Percentiles rank a stretch among this genome's conserved stretches.
Evolutionary conservation across 2,113 vertebrate genomes (phyloP).

Genomic region (Hassar affinis): DNA sequence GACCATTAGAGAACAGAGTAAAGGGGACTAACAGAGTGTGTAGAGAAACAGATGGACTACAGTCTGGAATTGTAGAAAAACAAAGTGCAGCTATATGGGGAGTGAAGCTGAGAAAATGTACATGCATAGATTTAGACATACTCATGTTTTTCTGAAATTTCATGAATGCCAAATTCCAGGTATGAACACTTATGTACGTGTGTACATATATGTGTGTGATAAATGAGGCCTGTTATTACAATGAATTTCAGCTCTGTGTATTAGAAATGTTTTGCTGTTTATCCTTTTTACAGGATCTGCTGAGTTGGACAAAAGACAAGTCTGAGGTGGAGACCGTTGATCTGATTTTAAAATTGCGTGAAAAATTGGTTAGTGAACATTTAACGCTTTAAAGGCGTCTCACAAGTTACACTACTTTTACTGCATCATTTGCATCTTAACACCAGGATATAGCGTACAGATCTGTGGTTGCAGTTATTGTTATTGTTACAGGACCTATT

Average conservation of each 20-base stretch:
- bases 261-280: background rate
- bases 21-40: too few species aligned
- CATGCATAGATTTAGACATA: background rate
- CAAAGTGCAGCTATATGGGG: too few species aligned
- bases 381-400: too few species aligned
- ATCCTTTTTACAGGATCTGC: conserved; percentile 75
- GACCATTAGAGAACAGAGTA: too few species aligned
- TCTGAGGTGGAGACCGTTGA: conserved; percentile 94
- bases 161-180: background rate
- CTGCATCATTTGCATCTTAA: background rate
- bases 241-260: background rate
- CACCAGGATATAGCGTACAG: background rate
- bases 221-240: background rate
- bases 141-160: background rate
- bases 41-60: too few species aligned
- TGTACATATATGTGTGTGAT: background rate
- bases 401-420: background rate
- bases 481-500: background rate
- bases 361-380: conserved; percentile 82
- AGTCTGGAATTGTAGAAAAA: too few species aligned
- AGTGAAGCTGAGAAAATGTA: too few species aligned
- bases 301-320: conserved; percentile 89
- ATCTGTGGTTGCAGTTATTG: background rate
- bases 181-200: background rate
- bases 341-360: conserved; percentile 86